These are phyloP conservation scores for Glandiceps talaboti DNA, from an alignment of 53 echinoderm and acorn worm species.

Conservation along the genomic window DNA sequence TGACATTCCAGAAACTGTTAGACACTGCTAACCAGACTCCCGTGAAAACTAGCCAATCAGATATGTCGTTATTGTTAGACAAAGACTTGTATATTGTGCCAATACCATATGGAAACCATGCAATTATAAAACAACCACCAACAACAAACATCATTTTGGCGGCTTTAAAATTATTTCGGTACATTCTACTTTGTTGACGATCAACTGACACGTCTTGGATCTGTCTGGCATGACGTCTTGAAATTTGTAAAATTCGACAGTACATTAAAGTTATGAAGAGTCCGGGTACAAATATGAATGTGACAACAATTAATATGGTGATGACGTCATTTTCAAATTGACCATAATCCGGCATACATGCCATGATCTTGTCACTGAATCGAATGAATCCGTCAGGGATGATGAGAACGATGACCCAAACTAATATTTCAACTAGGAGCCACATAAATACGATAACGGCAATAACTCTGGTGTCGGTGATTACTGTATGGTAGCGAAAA, in stretches of 20 bases:
- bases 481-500: conserved; percentile 12
- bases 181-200: neutral
- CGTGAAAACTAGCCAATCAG: conserved; percentile 16
- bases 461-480: conserved; percentile 8
- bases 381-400: neutral
- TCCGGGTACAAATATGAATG: conserved; percentile 11
- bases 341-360: conserved; percentile 3
- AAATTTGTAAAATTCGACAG: conserved; percentile 4
- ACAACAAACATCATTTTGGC: conserved; percentile 10
- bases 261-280: conserved; percentile 11
- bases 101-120: conserved; percentile 13
- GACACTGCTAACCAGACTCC: conserved; percentile 17
- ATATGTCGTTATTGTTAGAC: neutral
- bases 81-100: neutral
- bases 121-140: conserved; percentile 9
- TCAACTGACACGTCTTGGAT: neutral
- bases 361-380: neutral
- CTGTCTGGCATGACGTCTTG: conserved; percentile 13
- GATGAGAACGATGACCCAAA: neutral
- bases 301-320: neutral
- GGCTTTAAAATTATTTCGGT: conserved; percentile 11
- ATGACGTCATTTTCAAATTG: neutral
- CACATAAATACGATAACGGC: conserved; percentile 6
- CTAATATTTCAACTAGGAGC: neutral
- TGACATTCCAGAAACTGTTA: conserved; percentile 32